phyloP scores from a whole-genome alignment of 2,113 vertebrate genomes.

The Lophochroa leadbeateri region DNA sequence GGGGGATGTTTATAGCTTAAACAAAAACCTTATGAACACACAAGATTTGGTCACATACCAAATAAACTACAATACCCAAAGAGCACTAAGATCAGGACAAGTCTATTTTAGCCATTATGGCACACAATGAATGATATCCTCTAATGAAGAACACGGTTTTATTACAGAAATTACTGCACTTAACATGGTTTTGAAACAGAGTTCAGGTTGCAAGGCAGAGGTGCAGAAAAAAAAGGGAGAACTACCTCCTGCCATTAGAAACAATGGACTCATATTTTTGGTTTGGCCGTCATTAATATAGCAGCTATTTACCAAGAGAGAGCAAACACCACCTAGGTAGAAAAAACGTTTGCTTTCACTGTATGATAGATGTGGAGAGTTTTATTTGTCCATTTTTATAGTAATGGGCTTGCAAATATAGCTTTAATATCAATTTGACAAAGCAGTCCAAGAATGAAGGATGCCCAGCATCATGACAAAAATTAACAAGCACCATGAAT shows the following conservation, averaged over 20 bases:
- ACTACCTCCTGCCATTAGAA: not conserved
- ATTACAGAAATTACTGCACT: not conserved
- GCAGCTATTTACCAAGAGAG: not conserved
- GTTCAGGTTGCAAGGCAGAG: not conserved
- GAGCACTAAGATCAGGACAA: not conserved
- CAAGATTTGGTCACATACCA: not conserved
- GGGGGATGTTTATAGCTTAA: not conserved
- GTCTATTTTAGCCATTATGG: not conserved
- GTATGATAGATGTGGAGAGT: not conserved
- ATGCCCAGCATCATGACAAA: not conserved
- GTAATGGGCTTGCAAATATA: not conserved
- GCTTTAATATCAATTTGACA: not conserved
- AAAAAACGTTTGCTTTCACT: not conserved
- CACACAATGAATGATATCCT: not conserved
- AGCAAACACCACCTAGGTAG: not conserved
- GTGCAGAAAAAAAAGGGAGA: not conserved
- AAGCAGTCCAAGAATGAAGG: not conserved
- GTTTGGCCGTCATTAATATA: not conserved
- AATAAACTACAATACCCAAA: not conserved
- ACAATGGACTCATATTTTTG: not conserved
- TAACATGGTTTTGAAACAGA: not conserved
- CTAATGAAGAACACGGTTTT: not conserved
- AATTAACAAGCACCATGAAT: not conserved
- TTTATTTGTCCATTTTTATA: not conserved
- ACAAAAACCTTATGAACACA: not conserved